These are phyloP conservation scores for Caranx ignobilis DNA, from an alignment of 2,113 vertebrate genomes.

Conservation along the genomic window DNA sequence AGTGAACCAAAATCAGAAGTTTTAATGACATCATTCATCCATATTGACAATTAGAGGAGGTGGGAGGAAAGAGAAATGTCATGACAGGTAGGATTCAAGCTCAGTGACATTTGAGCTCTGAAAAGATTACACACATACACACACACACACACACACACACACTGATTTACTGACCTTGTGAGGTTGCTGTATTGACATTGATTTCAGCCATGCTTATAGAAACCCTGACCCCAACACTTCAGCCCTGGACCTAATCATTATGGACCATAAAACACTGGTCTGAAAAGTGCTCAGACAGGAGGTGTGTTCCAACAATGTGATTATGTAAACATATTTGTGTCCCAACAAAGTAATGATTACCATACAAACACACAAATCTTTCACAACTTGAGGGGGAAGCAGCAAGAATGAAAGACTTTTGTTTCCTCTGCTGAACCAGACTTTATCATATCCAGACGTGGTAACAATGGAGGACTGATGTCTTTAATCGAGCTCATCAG, in stretches of 20 bases:
- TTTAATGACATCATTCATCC: not conserved
- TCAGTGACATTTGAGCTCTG: constrained; percentile 12
- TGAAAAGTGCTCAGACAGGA: not conserved
- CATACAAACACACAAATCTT: not conserved
- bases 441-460: constrained; percentile 11
- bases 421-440: not conserved
- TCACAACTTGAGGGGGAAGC: not conserved
- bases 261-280: not conserved
- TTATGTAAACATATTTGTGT: constrained; percentile 17
- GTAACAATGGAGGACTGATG: constrained; percentile 3
- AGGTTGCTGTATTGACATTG: not conserved
- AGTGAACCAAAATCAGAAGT: not conserved
- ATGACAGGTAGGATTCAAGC: not conserved
- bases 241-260: not conserved
- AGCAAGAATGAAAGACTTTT: not conserved
- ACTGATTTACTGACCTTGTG: not conserved
- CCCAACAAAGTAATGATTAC: not conserved
- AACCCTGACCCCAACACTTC: not conserved
- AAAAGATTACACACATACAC: not conserved
- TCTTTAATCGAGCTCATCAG: constrained; percentile 41
- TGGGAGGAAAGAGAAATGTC: constrained; percentile 9
- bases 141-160: not conserved
- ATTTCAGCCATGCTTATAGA: not conserved
- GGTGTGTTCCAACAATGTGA: not conserved
- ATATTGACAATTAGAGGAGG: not conserved